Evolutionary conservation across 2,797 vertebrate species (phyloP).

Genomic region (Taenioides sp.): DNA sequence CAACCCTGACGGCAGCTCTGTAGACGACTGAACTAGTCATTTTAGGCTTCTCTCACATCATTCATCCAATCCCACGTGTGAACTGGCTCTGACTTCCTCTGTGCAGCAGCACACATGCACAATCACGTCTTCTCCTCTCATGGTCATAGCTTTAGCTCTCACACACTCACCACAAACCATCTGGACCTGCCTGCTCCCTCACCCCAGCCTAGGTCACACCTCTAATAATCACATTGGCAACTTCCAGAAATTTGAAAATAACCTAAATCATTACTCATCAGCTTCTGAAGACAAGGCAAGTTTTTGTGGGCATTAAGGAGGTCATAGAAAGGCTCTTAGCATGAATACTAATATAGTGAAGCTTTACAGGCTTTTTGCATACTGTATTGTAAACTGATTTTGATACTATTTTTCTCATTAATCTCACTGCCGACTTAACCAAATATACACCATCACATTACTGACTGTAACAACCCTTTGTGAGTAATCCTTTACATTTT

Average conservation of each 20-base stretch:
- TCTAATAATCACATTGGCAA: neutral
- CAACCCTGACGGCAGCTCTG: constrained; percentile 76
- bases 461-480: neutral
- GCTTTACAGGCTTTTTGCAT: neutral
- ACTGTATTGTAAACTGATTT: neutral
- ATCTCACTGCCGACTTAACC: neutral
- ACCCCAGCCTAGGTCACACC: constrained; percentile 56
- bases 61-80: constrained; percentile 40
- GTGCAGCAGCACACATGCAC: constrained; percentile 61
- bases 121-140: constrained; percentile 48
- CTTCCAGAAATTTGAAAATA: neutral
- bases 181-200: constrained; percentile 50
- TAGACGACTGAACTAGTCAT: constrained; percentile 57
- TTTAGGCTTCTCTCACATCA: constrained; percentile 47
- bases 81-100: constrained; percentile 38
- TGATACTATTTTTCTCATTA: neutral
- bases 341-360: no score
- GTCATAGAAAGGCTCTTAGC: neutral
- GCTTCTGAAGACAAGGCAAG: neutral
- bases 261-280: neutral
- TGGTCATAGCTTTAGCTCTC: constrained; percentile 65
- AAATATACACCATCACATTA: neutral
- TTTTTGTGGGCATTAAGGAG: neutral
- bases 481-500: neutral
- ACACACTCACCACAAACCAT: constrained; percentile 39